Evolutionary conservation across 23 tunicate genomes (phyloP).

Genomic region (Phallusia fumigata): DNA sequence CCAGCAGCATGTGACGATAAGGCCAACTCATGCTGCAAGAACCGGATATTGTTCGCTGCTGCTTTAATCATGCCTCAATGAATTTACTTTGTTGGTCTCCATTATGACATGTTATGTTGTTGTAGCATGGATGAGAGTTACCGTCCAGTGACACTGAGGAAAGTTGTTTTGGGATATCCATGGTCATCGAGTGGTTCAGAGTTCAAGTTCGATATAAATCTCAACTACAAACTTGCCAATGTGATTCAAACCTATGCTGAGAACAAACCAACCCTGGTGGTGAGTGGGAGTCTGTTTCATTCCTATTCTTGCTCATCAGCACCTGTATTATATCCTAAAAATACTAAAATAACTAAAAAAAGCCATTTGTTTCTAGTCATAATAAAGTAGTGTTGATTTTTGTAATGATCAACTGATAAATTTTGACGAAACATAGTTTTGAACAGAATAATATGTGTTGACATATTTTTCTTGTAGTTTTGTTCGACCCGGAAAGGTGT

Average conservation of each 20-base stretch:
- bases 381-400: too few relatives aligned
- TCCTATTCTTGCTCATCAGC: too few relatives aligned
- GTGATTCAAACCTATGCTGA: slow-evolving; percentile 80
- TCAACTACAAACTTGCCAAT: slow-evolving; percentile 76
- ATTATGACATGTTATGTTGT: background rate
- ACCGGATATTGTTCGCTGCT: too few relatives aligned
- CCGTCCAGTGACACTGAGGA: slow-evolving; percentile 64
- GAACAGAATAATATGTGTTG: background rate
- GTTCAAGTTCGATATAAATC: slow-evolving; percentile 79
- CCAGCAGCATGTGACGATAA: too few relatives aligned
- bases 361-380: too few relatives aligned
- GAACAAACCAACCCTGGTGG: slow-evolving; percentile 80
- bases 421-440: background rate
- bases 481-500: slow-evolving; percentile 87
- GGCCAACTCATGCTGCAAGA: too few relatives aligned
- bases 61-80: too few relatives aligned
- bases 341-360: too few relatives aligned
- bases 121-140: slow-evolving; percentile 61
- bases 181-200: slow-evolving; percentile 81
- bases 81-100: background rate
- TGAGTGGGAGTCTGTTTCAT: background rate
- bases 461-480: slow-evolving; percentile 27
- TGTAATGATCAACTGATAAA: too few relatives aligned
- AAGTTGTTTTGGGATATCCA: slow-evolving; percentile 79
- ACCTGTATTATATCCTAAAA: too few relatives aligned